Conservation (phyloP, 2,113 vertebrate species). For the Candoia aspera region DNA sequence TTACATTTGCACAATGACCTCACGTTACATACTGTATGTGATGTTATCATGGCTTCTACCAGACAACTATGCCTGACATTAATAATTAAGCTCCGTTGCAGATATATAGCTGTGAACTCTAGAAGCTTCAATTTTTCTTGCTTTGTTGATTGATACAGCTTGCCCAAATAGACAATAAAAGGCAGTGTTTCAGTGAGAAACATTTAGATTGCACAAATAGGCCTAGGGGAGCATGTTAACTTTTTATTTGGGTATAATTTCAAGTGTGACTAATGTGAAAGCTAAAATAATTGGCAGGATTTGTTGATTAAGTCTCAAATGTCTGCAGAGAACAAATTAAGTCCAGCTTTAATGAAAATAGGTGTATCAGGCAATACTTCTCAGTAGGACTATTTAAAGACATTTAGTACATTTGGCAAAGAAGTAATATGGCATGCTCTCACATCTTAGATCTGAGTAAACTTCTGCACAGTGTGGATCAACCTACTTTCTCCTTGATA, state of each 20-base stretch:
- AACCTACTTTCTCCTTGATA: not conserved
- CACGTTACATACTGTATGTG: not conserved
- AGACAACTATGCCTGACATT: slow-evolving; percentile 13
- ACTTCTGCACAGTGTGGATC: not conserved
- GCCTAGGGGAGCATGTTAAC: slow-evolving; percentile 9
- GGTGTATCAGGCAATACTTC: slow-evolving; percentile 25
- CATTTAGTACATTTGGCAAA: slow-evolving; percentile 17
- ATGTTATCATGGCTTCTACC: not conserved
- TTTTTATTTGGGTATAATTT: slow-evolving; percentile 17
- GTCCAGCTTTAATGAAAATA: slow-evolving; percentile 32
- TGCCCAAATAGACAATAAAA: not conserved
- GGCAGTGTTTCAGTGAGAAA: slow-evolving; percentile 33
- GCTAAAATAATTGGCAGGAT: slow-evolving; percentile 46
- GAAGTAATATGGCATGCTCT: not conserved
- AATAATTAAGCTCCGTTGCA: not conserved
- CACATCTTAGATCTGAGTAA: not conserved
- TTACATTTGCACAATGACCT: not conserved
- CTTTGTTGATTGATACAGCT: slow-evolving; percentile 23
- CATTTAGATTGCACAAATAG: slow-evolving; percentile 31
- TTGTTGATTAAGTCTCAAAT: slow-evolving; percentile 41
- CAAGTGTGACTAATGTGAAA: slow-evolving; percentile 40
- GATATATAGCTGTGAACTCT: slow-evolving; percentile 18
- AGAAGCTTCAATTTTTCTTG: slow-evolving; percentile 31
- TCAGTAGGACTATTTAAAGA: not conserved
- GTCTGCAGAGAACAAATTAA: slow-evolving; percentile 40